Evolutionary conservation across 1,140 invertebrate species (phyloP).

Genomic region (Ceratina calcarata): DNA sequence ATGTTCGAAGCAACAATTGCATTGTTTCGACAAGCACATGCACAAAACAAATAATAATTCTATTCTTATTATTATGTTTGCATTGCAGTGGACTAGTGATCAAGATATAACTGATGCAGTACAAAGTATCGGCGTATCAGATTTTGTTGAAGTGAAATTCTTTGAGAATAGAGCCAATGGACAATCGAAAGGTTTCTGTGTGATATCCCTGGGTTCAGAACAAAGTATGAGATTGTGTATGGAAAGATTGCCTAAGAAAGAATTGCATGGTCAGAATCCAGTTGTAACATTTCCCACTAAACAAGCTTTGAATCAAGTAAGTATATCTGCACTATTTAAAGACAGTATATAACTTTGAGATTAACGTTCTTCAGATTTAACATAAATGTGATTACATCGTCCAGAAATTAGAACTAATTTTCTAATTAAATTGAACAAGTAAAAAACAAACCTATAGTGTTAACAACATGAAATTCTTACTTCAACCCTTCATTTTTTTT

Average conservation of each 20-base stretch:
- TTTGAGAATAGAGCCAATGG: slow-evolving; percentile 99
- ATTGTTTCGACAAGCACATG: no score
- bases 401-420: background rate
- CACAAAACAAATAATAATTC: no score
- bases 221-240: slow-evolving; percentile 93
- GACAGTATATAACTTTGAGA: background rate
- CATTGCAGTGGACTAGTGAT: slow-evolving; percentile 97
- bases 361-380: background rate
- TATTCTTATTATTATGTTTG: slow-evolving; percentile 48
- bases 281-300: slow-evolving; percentile 97
- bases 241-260: slow-evolving; percentile 96
- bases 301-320: slow-evolving; percentile 86
- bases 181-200: slow-evolving; percentile 98
- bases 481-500: background rate
- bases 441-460: no score
- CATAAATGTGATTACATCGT: background rate
- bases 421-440: background rate
- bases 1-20: no score
- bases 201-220: slow-evolving; percentile 95
- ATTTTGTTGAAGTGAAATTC: slow-evolving; percentile 99
- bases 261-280: slow-evolving; percentile 96
- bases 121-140: slow-evolving; percentile 91
- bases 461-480: no score
- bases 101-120: slow-evolving; percentile 96
- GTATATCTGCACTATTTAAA: background rate